Evolutionary conservation across 2,888 invertebrate genomes (phyloP), one percentile per base, ranked within the genome.

Genomic region (Ophion ventricosus): DNA sequence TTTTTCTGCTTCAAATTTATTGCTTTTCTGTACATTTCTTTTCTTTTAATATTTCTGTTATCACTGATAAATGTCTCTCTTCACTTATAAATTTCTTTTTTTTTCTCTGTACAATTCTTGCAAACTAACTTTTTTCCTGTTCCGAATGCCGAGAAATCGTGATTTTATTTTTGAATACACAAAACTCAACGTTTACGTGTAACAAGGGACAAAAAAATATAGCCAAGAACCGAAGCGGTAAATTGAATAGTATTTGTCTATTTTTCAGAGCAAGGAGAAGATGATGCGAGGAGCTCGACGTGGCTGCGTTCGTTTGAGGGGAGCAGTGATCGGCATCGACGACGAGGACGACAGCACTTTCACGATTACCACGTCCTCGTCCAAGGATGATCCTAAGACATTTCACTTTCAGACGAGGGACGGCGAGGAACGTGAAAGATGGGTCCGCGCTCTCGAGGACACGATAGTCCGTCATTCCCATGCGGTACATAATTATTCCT

Each of bases 341-440:
- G 99, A 99, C 93, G 99, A 99, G 93, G 99, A 99, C 93, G 99
- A 99, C 94, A 98, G 99, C 92, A 99, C 99, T 5, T 99, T 99
- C 94, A 99, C 99, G 70, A 98, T 99, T 91, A 99, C 99, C 5
- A 93, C 93, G 11, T 92, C 93, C 2, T 93, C 93, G 17, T 91
- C 90, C 63, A 93, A 93, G 80, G 99, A 99, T 72, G 99, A 99
- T 94, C 98, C 99, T 90, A 99, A 99, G 94, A 99, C 99, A 17
- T 99, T 99, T 94, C 99, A 99, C 94, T 99, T 99, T 94, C 99
- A 99, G 95, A 99, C 99, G 25, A 95, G 98, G 88, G 98, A 99
- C 94, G 97, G 97, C 17, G 97, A 97, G 77, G 99, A 99, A 93
- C 95, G 99, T 74, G 99, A 99, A 93, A 96, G 97, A 88, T 99